phyloP scores from a whole-genome alignment of 53 echinoderm and acorn worm species.

The Arbacia lixula region DNA sequence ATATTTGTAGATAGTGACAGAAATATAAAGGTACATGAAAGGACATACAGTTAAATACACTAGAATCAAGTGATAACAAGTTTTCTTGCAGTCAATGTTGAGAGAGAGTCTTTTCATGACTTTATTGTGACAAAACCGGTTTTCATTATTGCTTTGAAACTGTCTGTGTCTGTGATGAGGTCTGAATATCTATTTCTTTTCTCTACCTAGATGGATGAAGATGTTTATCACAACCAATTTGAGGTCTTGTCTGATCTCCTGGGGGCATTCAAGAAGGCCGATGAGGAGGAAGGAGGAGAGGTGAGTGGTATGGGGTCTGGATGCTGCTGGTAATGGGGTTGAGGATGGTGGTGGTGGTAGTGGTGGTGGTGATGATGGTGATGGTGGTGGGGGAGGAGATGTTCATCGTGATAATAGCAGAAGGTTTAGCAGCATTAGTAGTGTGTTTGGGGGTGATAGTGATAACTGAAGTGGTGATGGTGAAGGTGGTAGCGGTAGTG shows the following conservation, averaged over 20 bases:
- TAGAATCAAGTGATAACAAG: no score
- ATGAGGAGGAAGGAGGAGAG: slow-evolving; percentile 67
- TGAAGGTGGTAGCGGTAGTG: neutral
- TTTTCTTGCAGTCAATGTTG: no score
- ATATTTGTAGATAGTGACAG: no score
- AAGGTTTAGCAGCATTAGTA: neutral
- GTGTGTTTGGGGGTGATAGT: neutral
- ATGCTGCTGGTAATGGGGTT: no score
- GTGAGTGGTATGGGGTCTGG: neutral
- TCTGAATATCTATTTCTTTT: neutral
- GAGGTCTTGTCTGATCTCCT: slow-evolving; percentile 70
- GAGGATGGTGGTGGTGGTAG: no score
- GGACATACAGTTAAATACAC: no score
- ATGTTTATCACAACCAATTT: slow-evolving; percentile 80
- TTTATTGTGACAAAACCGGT: no score
- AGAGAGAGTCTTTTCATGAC: no score
- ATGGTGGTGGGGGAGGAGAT: neutral
- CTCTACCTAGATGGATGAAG: slow-evolving; percentile 74
- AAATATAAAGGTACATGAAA: no score
- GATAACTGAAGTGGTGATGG: neutral
- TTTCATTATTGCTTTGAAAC: no score
- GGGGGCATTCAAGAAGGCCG: slow-evolving; percentile 72
- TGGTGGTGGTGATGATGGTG: no score
- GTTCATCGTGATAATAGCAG: neutral
- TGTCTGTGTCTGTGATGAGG: no score